Evolutionary conservation across 2,888 invertebrate species (phyloP), one percentile per base, ranked within the genome.

Genomic region (Acholoe squamosa): DNA sequence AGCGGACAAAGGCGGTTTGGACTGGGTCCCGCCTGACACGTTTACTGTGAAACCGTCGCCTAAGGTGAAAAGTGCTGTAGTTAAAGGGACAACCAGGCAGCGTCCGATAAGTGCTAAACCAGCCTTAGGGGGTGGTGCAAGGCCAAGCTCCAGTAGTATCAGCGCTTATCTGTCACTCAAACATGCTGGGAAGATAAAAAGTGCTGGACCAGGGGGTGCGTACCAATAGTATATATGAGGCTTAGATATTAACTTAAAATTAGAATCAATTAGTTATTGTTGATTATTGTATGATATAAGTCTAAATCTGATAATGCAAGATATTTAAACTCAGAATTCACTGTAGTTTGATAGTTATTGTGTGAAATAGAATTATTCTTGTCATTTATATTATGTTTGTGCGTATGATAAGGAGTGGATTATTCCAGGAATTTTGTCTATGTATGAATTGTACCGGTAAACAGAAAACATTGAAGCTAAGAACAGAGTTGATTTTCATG

Each of bases 131-230:
- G 25, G 19, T 28, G 22, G 25, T 16, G 10, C 28, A 19, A 43
- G 43, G 43, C 43, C 43, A 3, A 94, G 94, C 90, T 91, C 93
- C 1, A 94, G 93, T 80, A 94, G 94, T 89, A 94, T 95, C 43
- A 92, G 93, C 90, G 94, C 95, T 22, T 95, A 95, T 90, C 91
- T 93, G 31, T 93, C 94, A 91, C 92, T 95, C 89, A 95, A 94
- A 90, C 94, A 93, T 84, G 92, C 93, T 25, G 93, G 94, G 89
- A 93, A 89, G 76, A 84, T 91, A 19, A 91, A 91, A 76, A 51
- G 88, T 25, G 89, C 33, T 16, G 61, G 61, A 16, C 56, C 52
- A n/a, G 7, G 19, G 12, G 86, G 71, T 77, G 71, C 52, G 84
- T 84, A 71, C 28, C 71, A 22, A 25, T 71, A 28, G 14, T 71